Conservation (phyloP, 2,797 vertebrate genomes). For the Phoxinus dragarum region DNA sequence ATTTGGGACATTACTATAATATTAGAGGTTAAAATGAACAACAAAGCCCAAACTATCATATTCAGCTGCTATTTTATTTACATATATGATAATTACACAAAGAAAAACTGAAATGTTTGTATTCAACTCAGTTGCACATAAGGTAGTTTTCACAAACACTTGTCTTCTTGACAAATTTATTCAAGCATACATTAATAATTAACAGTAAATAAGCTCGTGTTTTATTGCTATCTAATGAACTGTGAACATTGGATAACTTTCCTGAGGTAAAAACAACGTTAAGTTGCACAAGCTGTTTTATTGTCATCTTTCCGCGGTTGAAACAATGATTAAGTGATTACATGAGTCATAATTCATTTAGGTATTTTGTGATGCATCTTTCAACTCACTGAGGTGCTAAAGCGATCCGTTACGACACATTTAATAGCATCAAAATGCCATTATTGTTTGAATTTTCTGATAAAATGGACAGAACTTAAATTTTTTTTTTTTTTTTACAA, state of each 20-base stretch:
- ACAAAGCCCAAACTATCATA: too few relatives aligned
- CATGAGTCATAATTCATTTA: not conserved
- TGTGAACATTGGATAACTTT: not conserved
- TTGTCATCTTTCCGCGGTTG: not conserved
- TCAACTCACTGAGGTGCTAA: not conserved
- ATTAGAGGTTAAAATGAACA: too few relatives aligned
- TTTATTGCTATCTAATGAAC: not conserved
- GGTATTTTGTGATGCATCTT: not conserved
- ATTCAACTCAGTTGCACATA: too few relatives aligned
- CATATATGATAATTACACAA: too few relatives aligned
- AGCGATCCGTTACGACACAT: not conserved
- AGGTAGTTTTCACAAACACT: too few relatives aligned
- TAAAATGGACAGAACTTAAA: not conserved
- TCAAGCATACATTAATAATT: too few relatives aligned
- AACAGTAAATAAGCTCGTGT: not conserved
- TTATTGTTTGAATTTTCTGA: not conserved
- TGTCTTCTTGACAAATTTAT: too few relatives aligned
- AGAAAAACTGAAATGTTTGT: too few relatives aligned
- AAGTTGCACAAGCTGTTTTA: not conserved
- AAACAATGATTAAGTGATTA: not conserved
- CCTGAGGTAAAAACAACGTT: not conserved
- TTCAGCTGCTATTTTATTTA: too few relatives aligned
- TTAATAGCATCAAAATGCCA: not conserved
- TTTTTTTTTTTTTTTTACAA: too few relatives aligned
- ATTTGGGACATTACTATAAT: too few relatives aligned